Evolutionary conservation across 2,888 invertebrate genomes (phyloP), one percentile per base, ranked within the genome.

Genomic region (Heliconius aoede): DNA sequence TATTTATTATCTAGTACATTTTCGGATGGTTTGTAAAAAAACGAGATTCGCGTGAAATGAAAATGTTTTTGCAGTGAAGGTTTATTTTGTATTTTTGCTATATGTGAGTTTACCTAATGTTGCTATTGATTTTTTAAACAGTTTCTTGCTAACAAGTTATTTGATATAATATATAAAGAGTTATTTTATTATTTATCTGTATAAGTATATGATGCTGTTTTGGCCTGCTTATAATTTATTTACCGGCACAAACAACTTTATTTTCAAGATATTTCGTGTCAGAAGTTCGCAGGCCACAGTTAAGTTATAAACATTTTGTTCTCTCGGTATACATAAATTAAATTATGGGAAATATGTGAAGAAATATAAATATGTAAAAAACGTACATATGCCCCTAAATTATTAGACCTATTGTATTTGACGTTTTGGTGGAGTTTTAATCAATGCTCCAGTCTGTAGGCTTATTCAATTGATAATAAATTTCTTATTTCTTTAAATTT

Each of bases 1-100:
- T 89, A 92, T 93, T 92, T 92, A 92, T 91, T 89, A 87, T 85
- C 82, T 68, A 79, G 76, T 80, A 88, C 86, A 88, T 89, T 88
- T 90, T 89, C 86, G 85, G 79, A 84, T 87, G 86, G 85, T 87
- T 86, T 87, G 86, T 90, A 88, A 90, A 89, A n/a, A 86, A 88
- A 83, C 82, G 83, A 89, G 87, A 86, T 83, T 84, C 82, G 84
- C 83, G 51, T 58, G n/a, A n/a, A 72, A 61, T 79, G 55, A 24
- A 61, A 30, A 3, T 60, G 61, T 36, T 72, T 67, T 58, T 51
- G 51, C 64, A 24, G 26, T 51, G 40, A 77, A 40, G 72, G 72
- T 36, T 73, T 74, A 76, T 78, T 77, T 78, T 64, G 24, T 36
- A 36, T 36, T 36, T 30, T 72, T 64, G n/a, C 46, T 30, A 36